These are phyloP conservation scores for Polietes domitor DNA, from an alignment of 2,888 invertebrate genomes.

Conservation along the genomic window DNA sequence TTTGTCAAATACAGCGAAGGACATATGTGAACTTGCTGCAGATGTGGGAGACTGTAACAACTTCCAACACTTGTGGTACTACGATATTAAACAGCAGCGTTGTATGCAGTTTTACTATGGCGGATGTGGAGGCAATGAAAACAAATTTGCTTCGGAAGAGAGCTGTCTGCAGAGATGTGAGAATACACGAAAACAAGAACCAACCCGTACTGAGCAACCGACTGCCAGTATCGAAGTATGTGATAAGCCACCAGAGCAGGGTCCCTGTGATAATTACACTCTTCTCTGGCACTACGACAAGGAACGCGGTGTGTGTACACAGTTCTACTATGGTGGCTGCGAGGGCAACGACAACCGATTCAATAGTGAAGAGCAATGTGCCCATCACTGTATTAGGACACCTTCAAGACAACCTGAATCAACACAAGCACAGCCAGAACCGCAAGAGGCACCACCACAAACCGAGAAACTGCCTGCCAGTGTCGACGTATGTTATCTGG, in stretches of 20 bases:
- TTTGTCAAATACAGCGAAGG: conserved; percentile 82
- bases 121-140: conserved; percentile 95
- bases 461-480: background rate
- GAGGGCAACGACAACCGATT: conserved; percentile 96
- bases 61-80: conserved; percentile 91
- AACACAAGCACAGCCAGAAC: too few relatives aligned
- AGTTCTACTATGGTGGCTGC: conserved; percentile 95
- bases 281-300: conserved; percentile 92
- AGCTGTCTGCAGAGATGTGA: conserved; percentile 87
- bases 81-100: conserved; percentile 86
- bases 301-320: conserved; percentile 85
- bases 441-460: conserved; percentile 27
- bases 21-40: conserved; percentile 89
- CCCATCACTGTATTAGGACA: conserved; percentile 84
- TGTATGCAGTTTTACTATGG: conserved; percentile 94
- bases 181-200: conserved; percentile 79
- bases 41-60: conserved; percentile 89
- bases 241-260: conserved; percentile 80
- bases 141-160: conserved; percentile 88
- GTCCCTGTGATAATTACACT: conserved; percentile 89
- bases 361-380: conserved; percentile 85
- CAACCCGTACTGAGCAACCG: background rate
- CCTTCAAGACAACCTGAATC: conserved; percentile 76
- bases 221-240: conserved; percentile 81
- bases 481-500: conserved; percentile 79